phyloP scores from a whole-genome alignment of 2,113 vertebrate species.

The Albula goreensis region DNA sequence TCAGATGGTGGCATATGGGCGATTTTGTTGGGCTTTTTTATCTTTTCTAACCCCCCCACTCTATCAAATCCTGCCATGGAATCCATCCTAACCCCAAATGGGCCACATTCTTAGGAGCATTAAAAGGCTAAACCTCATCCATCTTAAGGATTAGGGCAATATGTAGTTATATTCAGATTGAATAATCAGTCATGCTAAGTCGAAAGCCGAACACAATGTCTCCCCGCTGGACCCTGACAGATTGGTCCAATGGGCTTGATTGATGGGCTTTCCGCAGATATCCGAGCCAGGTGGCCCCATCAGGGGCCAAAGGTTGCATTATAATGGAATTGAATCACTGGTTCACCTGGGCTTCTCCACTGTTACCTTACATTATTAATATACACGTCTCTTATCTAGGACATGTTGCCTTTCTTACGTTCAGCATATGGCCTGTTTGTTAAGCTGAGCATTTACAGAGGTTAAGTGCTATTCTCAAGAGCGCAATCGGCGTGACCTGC shows the following conservation, averaged over 20 bases:
- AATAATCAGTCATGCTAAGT: slow-evolving; percentile 47
- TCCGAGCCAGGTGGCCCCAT: slow-evolving; percentile 34
- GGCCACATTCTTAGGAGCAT: slow-evolving; percentile 42
- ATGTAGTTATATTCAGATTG: slow-evolving; percentile 47
- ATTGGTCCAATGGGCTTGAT: slow-evolving; percentile 43
- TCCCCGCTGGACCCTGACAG: slow-evolving; percentile 40
- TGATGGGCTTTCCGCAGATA: slow-evolving; percentile 40
- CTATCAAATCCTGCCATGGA: slow-evolving; percentile 10
- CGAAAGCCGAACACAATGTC: slow-evolving; percentile 36
- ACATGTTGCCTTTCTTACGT: slow-evolving; percentile 4
- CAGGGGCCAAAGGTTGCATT: slow-evolving; percentile 27
- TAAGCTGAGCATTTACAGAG: neutral
- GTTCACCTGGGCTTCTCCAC: slow-evolving; percentile 31
- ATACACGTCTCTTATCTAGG: neutral
- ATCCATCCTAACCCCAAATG: slow-evolving; percentile 42
- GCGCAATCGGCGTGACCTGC: neutral
- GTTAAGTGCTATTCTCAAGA: neutral
- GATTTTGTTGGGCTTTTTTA: slow-evolving; percentile 26
- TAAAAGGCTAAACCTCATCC: slow-evolving; percentile 49
- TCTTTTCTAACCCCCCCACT: neutral
- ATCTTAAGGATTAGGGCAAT: slow-evolving; percentile 49
- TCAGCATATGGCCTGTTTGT: neutral
- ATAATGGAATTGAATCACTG: slow-evolving; percentile 38
- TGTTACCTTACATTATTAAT: neutral
- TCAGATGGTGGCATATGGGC: slow-evolving; percentile 29